phyloP scores from a whole-genome alignment of 2,113 vertebrate genomes.

The Myotis brandtii region DNA sequence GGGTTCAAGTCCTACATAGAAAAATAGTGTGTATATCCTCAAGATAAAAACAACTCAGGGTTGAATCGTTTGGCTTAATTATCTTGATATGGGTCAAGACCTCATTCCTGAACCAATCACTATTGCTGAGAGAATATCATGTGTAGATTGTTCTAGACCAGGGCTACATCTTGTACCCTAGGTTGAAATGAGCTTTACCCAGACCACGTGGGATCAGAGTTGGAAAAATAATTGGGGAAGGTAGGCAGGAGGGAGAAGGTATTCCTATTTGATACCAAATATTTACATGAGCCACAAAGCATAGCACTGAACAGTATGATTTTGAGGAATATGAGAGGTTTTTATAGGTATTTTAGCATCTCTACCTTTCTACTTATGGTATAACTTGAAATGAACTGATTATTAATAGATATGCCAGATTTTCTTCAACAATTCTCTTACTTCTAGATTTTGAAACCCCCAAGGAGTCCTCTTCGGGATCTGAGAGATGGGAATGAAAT shows the following conservation, averaged over 20 bases:
- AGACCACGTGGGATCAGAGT: slow-evolving; percentile 26
- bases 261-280: neutral
- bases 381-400: slow-evolving; percentile 60
- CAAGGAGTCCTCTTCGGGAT: slow-evolving; percentile 86
- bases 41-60: neutral
- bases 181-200: neutral
- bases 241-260: neutral
- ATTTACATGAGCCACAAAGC: slow-evolving; percentile 23
- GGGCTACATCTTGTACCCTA: neutral
- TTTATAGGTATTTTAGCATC: slow-evolving; percentile 35
- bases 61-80: slow-evolving; percentile 1
- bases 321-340: slow-evolving; percentile 44
- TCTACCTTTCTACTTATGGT: slow-evolving; percentile 14
- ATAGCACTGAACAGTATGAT: neutral
- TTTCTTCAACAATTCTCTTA: slow-evolving; percentile 56
- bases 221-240: slow-evolving; percentile 18
- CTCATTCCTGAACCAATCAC: neutral
- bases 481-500: slow-evolving; percentile 84
- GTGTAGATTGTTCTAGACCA: neutral
- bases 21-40: slow-evolving; percentile 40
- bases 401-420: neutral
- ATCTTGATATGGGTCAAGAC: neutral
- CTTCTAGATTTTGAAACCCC: slow-evolving; percentile 88
- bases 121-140: neutral
- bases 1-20: slow-evolving; percentile 32